phyloP scores from a whole-genome alignment of 1,140 invertebrate genomes.

The Ladona fulva region DNA sequence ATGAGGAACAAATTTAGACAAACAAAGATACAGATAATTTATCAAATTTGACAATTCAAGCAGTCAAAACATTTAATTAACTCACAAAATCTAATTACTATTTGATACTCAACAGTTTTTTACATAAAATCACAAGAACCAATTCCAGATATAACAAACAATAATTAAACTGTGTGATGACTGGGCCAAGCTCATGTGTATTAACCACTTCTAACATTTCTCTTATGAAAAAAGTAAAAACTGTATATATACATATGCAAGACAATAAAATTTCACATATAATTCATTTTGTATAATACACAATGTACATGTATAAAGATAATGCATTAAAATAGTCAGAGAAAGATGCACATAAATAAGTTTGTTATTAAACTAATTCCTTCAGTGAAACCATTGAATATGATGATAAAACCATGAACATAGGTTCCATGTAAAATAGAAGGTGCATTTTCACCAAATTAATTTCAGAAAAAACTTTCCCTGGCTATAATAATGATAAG shows the following conservation, averaged over 20 bases:
- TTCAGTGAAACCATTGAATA: neutral
- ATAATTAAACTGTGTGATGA: neutral
- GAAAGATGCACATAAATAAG: conserved; percentile 10
- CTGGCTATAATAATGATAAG: conserved; percentile 2
- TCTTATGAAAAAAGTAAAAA: conserved; percentile 7
- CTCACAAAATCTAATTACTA: conserved; percentile 1
- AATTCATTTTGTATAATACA: conserved; percentile 9
- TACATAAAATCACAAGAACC: conserved; percentile 7
- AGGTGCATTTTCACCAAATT: neutral
- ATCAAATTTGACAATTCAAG: neutral
- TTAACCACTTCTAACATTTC: neutral
- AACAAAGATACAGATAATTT: neutral
- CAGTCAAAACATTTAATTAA: neutral
- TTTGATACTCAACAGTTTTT: neutral
- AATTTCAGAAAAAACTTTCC: neutral
- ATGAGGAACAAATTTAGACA: neutral
- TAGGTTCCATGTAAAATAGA: neutral
- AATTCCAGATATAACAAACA: neutral
- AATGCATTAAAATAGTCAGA: neutral
- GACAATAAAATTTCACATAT: conserved; percentile 10
- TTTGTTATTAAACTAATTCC: neutral
- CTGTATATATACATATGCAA: conserved; percentile 9
- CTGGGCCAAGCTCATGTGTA: neutral
- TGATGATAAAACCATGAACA: too few relatives aligned
- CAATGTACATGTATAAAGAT: conserved; percentile 1